Evolutionary conservation across 2,797 vertebrate genomes (phyloP), one percentile per base, ranked within the genome.

Genomic region (Lemur catta): DNA sequence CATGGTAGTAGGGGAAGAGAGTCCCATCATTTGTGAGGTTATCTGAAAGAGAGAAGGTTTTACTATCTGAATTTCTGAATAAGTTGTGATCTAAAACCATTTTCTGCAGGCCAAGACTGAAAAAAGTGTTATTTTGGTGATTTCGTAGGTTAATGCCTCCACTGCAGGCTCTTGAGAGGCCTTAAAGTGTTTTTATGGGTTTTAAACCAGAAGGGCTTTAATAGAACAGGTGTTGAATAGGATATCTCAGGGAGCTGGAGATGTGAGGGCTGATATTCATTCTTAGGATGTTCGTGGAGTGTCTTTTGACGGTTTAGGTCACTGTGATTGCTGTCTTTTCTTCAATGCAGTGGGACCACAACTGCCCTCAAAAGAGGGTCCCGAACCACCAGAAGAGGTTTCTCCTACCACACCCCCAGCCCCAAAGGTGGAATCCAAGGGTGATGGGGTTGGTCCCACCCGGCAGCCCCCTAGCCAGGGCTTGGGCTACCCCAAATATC

Each of bases 401-500:
- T 89, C 89, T 41, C 97, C 97, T 33, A 50, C 95, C 22, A 95
- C 96, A 28, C 96, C 98, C 3, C 95, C 97, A 4, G 69, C 88
- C 6, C 96, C 97, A 55, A 98, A 98, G 48, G 93, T 89, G 65
- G 98, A 98, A 2, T 97, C 99, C 74, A 99, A 99, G 97, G 98
- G 98, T 35, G 98, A 98, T 75, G 98, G 99, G 98, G 93, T 98
- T 97, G 98, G 98, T 8, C 98, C 98, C 92, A 98, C 89, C 65
- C 99, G 99, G 57, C 99, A 99, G 95, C 97, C 94, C 76, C 96
- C 98, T 1, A 98, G 98, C 86, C 98, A 99, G 50, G 98, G 98
- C 10, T 99, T 99, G 80, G 98, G 99, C 91, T 99, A 99, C 96
- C 99, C 99, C 55, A 99, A 99, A 97, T 99, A 99, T 97, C 99